Evolutionary conservation across 2,888 invertebrate genomes (phyloP), one percentile per base, ranked within the genome.

Genomic region (Tortricodes alternella): DNA sequence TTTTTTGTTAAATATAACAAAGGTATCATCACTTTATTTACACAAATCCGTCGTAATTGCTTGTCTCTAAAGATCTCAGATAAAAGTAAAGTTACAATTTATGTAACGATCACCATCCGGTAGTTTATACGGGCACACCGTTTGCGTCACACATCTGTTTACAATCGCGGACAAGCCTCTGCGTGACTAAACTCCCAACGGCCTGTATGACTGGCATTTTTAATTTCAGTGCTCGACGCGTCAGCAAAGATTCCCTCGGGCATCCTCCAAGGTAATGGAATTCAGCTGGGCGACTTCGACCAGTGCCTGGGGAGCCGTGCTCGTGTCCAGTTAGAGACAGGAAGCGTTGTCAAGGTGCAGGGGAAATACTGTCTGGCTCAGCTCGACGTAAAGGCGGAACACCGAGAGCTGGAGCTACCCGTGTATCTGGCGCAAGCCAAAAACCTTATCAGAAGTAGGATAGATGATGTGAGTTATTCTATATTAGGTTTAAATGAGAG

Each of bases 221-320:
- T 80, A 68, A 81, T 86, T 91, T 73, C 85, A 94, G 94, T 95
- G 94, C 85, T 94, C 71, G 94, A 94, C 78, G 92, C 94, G 23
- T 93, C 93, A 24, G 94, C 93, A n/a, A 94, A 94, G 76, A 91
- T 94, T 49, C 93, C 94, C 67, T 92, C 94, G 67, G 93, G 94
- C 41, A 74, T 94, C 50, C 84, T 95, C 37, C 93, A 93, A 67
- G 94, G 94, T 62, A 94, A 94, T 75, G 92, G 93, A 43, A 94
- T 94, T 74, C 94, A 94, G 76, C 82, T 94, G 13, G 94, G 94
- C 9, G 94, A 94, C 83, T 95, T 93, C 70, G 94, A 94, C 79
- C 92, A 94, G 80, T 94, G 94, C 68, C 83, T 94, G 59, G 91
- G 83, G 41, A 92, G 93, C 11, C 89, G 92, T 16, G 92, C 94